Evolutionary conservation across 2,888 invertebrate species (phyloP).

Genomic region (Girardia tigrina): DNA sequence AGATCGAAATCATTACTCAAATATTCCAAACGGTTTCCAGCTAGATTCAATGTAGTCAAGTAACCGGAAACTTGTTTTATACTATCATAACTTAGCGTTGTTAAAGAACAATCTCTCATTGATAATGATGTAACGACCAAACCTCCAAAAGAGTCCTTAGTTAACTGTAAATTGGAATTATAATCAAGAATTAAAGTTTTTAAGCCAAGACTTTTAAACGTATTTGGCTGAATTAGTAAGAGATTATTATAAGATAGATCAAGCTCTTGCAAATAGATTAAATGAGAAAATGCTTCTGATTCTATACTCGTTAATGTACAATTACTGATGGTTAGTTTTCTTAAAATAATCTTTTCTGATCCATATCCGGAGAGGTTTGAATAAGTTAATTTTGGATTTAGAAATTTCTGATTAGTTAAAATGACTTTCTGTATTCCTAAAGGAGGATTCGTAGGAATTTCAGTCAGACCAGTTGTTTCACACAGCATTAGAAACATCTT

Average conservation of each 20-base stretch:
- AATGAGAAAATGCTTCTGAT: background rate
- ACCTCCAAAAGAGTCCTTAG: background rate
- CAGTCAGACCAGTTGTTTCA: background rate
- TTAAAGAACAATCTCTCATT: background rate
- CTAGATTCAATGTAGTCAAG: background rate
- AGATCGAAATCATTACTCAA: background rate
- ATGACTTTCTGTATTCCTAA: background rate
- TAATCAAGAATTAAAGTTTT: background rate
- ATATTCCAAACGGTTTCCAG: background rate
- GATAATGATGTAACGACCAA: background rate
- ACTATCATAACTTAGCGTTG: background rate
- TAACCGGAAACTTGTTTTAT: background rate
- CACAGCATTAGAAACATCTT: background rate
- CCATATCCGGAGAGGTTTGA: background rate
- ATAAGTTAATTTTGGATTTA: background rate
- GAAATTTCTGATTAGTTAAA: background rate
- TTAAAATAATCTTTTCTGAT: background rate
- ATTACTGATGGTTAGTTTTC: background rate
- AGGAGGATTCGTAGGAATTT: background rate
- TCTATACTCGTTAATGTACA: background rate
- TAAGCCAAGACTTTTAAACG: background rate
- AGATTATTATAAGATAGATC: slow-evolving; percentile 9
- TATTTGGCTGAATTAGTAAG: background rate
- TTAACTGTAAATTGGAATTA: background rate
- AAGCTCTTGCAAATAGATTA: background rate